phyloP scores from a whole-genome alignment of 2,888 invertebrate genomes.

The Pollenia angustigena region DNA sequence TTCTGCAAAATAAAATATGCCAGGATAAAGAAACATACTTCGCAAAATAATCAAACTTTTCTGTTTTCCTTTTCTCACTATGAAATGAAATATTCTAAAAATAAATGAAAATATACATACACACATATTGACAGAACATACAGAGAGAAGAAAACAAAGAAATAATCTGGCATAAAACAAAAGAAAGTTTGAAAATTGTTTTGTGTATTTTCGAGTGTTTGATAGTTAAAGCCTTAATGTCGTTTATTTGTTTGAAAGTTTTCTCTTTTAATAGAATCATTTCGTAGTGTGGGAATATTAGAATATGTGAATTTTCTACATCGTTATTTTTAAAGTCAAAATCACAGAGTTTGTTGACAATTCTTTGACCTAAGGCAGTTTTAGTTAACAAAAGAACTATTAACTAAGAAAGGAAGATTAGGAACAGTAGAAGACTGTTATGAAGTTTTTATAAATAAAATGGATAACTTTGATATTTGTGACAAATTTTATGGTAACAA shows the following conservation, averaged over 20 bases:
- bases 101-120: neutral
- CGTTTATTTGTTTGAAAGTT: conserved; percentile 37
- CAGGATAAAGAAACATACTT: neutral
- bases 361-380: neutral
- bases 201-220: conserved; percentile 31
- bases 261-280: conserved; percentile 6
- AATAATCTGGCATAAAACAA: conserved; percentile 23
- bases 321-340: neutral
- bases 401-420: no score
- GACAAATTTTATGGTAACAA: no score
- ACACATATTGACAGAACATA: conserved; percentile 27
- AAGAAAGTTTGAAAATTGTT: conserved; percentile 43
- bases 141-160: conserved; percentile 2
- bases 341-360: neutral
- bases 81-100: conserved; percentile 8
- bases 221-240: conserved; percentile 42
- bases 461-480: no score
- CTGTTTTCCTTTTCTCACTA: neutral
- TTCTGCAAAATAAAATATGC: neutral
- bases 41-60: conserved; percentile 22
- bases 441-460: no score
- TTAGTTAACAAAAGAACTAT: no score
- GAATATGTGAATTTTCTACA: neutral
- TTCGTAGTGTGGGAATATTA: conserved; percentile 20
- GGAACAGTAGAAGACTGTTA: no score